These are phyloP conservation scores for Tortricodes alternella DNA, from an alignment of 2,888 invertebrate genomes.

Conservation along the genomic window DNA sequence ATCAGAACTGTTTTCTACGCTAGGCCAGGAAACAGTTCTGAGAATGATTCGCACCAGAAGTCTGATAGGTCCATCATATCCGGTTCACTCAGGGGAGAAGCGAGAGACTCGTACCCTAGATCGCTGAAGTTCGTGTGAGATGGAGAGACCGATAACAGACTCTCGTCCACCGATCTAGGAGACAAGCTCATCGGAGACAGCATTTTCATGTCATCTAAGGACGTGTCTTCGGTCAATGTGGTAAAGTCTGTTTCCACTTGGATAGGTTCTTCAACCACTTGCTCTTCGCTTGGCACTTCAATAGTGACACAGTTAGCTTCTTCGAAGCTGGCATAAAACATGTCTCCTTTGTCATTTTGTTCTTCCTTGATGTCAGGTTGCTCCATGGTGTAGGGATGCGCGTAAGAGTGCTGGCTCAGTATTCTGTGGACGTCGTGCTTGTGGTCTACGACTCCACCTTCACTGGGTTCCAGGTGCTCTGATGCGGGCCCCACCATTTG, in stretches of 20 bases:
- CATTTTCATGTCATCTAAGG: conserved; percentile 72
- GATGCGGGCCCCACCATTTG: conserved; percentile 94
- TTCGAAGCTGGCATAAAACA: conserved; percentile 88
- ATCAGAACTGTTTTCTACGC: conserved; percentile 67
- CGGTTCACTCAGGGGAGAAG: conserved; percentile 74
- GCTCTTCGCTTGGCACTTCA: conserved; percentile 85
- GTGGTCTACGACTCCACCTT: conserved; percentile 79
- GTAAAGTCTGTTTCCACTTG: conserved; percentile 59
- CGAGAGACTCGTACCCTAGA: conserved; percentile 75
- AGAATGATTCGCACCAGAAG: conserved; percentile 89
- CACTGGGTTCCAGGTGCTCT: conserved; percentile 92
- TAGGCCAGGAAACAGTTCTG: conserved; percentile 89
- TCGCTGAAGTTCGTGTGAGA: conserved; percentile 71
- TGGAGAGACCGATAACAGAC: conserved; percentile 65
- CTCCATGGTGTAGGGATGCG: conserved; percentile 67
- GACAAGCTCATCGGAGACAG: conserved; percentile 72
- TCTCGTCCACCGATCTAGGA: conserved; percentile 61
- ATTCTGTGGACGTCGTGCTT: conserved; percentile 74
- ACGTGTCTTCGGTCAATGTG: conserved; percentile 50
- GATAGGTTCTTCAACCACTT: conserved; percentile 63
- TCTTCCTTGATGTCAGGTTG: conserved; percentile 54
- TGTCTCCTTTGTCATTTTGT: conserved; percentile 77
- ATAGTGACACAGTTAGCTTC: conserved; percentile 88
- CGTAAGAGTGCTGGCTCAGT: conserved; percentile 78
- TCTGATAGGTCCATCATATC: conserved; percentile 82